Evolutionary conservation across 2,888 invertebrate species (phyloP).

Genomic region (Tetragonisca angustula): DNA sequence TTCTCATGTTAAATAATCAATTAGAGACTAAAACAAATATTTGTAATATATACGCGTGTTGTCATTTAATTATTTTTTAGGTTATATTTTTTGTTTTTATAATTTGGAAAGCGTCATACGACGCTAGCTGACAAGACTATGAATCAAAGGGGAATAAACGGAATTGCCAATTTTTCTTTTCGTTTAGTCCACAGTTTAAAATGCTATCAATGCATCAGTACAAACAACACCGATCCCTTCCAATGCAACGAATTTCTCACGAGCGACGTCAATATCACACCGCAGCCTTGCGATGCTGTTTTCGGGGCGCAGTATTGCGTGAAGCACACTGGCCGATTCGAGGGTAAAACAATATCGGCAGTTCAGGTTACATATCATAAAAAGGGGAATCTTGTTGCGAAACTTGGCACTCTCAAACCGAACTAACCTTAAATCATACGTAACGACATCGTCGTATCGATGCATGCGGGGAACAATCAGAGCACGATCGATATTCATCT

Average conservation of each 20-base stretch:
- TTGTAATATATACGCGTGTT: neutral
- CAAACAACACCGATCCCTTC: conserved; percentile 90
- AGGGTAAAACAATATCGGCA: conserved; percentile 87
- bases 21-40: too few relatives aligned
- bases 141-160: neutral
- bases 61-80: neutral
- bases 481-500: conserved; percentile 21
- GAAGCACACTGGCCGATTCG: conserved; percentile 96
- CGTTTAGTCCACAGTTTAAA: conserved; percentile 87
- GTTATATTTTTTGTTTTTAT: neutral
- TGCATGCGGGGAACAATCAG: conserved; percentile 25
- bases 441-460: neutral
- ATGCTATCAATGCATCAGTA: conserved; percentile 96
- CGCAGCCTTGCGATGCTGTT: conserved; percentile 90
- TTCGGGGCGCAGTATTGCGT: conserved; percentile 95
- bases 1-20: neutral
- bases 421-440: conserved; percentile 37
- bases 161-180: conserved; percentile 27
- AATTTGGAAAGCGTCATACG: neutral
- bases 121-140: neutral
- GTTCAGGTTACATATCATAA: conserved; percentile 28
- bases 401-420: conserved; percentile 26
- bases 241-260: conserved; percentile 93
- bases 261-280: conserved; percentile 87
- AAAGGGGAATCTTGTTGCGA: conserved; percentile 14